phyloP scores from a whole-genome alignment of 2,113 vertebrate species.

The Sceloporus tristichus region DNA sequence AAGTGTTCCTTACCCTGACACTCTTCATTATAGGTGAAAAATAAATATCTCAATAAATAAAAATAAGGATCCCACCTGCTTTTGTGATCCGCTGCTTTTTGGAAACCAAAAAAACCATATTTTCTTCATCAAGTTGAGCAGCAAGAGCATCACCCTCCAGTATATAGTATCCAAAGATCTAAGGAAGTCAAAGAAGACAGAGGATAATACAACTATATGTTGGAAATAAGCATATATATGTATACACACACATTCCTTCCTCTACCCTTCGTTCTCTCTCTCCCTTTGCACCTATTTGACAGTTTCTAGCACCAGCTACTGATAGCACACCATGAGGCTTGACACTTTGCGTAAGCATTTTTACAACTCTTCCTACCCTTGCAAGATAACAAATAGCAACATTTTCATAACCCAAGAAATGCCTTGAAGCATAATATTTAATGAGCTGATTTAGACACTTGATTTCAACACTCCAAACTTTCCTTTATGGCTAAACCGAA shows the following conservation, averaged over 20 bases:
- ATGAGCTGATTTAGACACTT: background rate
- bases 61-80: slow-evolving; percentile 70
- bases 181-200: slow-evolving; percentile 12
- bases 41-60: background rate
- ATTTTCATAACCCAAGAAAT: background rate
- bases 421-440: background rate
- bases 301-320: too few relatives aligned
- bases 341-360: background rate
- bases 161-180: slow-evolving; percentile 80
- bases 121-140: slow-evolving; percentile 69
- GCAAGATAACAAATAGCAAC: background rate
- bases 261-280: background rate
- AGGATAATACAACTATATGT: background rate
- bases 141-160: slow-evolving; percentile 31
- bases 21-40: too few relatives aligned
- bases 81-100: slow-evolving; percentile 73
- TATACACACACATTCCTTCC: background rate
- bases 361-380: background rate
- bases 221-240: background rate
- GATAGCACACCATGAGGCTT: too few relatives aligned
- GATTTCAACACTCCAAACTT: background rate
- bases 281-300: background rate
- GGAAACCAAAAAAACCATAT: slow-evolving; percentile 71
- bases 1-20: too few relatives aligned
- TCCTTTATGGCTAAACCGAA: background rate